Evolutionary conservation across 2,113 vertebrate species (phyloP).

Genomic region (Percopsis transmontana): DNA sequence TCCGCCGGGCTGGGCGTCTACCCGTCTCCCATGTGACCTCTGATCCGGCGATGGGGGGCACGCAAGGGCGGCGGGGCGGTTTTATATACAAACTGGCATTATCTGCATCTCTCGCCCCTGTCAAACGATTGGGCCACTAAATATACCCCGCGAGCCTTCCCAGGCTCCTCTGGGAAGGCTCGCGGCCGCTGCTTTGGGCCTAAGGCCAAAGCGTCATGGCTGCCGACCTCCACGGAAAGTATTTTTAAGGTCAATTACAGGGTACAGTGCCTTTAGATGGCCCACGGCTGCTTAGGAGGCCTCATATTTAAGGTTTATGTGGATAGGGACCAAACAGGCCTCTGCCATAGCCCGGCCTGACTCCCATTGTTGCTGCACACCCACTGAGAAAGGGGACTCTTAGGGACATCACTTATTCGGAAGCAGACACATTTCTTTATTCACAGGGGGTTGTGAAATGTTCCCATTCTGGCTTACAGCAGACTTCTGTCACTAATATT

Average conservation of each 20-base stretch:
- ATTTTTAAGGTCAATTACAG: conserved; percentile 89
- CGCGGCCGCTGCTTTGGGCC: conserved; percentile 72
- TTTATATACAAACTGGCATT: conserved; percentile 80
- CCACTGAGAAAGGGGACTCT: conserved; percentile 60
- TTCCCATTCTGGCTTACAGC: not conserved
- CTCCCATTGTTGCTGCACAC: conserved; percentile 77
- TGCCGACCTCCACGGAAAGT: conserved; percentile 81
- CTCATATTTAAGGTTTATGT: conserved; percentile 84
- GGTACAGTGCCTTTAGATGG: conserved; percentile 80
- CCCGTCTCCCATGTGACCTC: not conserved
- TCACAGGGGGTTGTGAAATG: not conserved
- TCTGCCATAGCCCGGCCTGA: conserved; percentile 64
- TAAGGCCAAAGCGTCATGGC: conserved; percentile 79
- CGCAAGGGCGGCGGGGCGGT: conserved; percentile 71
- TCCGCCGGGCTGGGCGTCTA: not conserved
- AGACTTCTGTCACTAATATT: not conserved
- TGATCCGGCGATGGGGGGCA: conserved; percentile 61
- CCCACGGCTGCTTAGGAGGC: conserved; percentile 74
- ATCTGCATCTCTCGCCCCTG: conserved; percentile 76
- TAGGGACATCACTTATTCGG: conserved; percentile 13
- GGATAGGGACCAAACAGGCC: conserved; percentile 74
- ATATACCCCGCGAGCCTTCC: conserved; percentile 80
- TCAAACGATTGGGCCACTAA: conserved; percentile 79
- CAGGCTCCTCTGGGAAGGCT: conserved; percentile 76
- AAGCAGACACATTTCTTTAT: no score